Conservation (phyloP, 2,113 vertebrate genomes). For the Ciconia stormi region DNA sequence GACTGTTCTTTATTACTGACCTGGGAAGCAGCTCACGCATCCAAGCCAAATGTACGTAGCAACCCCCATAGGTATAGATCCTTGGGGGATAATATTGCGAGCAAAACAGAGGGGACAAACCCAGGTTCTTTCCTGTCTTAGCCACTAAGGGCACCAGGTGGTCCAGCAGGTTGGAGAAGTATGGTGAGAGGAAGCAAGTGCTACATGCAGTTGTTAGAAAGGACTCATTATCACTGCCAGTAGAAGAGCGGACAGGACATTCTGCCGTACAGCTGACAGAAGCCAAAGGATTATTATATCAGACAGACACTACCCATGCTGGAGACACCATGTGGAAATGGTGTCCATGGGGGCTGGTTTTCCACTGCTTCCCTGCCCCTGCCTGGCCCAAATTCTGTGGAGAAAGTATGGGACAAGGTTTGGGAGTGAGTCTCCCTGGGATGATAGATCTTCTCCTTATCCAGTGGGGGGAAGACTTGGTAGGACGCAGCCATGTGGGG, state of each 20-base stretch:
- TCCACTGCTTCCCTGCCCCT: not conserved
- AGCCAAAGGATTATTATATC: not conserved
- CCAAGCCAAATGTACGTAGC: not conserved
- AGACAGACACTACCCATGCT: not conserved
- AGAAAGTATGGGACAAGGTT: not conserved
- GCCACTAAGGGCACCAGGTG: not conserved
- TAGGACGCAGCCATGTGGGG: not conserved
- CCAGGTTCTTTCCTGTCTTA: not conserved
- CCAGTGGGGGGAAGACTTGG: not conserved
- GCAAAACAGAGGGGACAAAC: not conserved
- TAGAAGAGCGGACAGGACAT: fast-evolving
- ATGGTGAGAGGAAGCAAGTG: not conserved
- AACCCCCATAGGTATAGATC: not conserved
- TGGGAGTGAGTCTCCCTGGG: not conserved
- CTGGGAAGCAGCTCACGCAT: not conserved
- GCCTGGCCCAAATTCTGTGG: not conserved
- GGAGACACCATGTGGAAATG: not conserved
- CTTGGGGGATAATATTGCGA: not conserved
- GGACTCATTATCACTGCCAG: fast-evolving
- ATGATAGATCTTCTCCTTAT: not conserved
- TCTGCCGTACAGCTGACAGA: not conserved
- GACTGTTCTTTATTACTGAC: not conserved
- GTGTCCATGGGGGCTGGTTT: not conserved
- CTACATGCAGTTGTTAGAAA: not conserved
- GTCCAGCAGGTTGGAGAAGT: not conserved